Base-by-base conservation (phyloP, 2,888 invertebrate species). In the Palloptera scutellata region DNA sequence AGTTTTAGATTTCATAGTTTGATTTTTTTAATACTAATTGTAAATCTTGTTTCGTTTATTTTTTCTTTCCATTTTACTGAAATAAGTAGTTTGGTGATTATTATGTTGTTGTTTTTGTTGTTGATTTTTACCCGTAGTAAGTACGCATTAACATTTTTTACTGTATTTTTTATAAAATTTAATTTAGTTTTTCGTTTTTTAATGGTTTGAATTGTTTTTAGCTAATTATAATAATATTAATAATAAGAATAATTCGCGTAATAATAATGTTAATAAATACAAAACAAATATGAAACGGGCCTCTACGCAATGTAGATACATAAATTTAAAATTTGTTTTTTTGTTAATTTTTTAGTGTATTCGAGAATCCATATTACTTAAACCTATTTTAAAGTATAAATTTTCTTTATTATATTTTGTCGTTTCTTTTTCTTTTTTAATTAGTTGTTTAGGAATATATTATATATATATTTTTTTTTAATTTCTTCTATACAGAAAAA, bases 321-420 rank as follows among this genome's bases (percentile, higher is more conserved):
- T 59, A 53, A 20, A 40, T 55, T 30, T 68, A 15, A 66, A 61
- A 68, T 64, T 41, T 54, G 62, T 67, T 64, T 17, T 53, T 64
- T 58, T 58, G 12, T 67, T 43, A 19, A 51, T 20, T 60, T 52
- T 51, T 17, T 30, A 30, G 30, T 30, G 6, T 30, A 4, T 30
- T 30, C 30, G 30, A 30, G 30, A 30, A 30, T 30, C 30, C 2
- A 30, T 30, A 30, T 30, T 58, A 43, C 52, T 65, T 61, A 64
- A 30, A 43, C 17, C 54, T 40, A 17, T 54, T 65, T 66, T 19
- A 41, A 62, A 64, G 67, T 66, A 42, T 58, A 43, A n/a, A 57
- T 55, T 52, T 66, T 66, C 68, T 70, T 69, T 61, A 70, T 70
- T 65, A 64, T 68, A 68, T 68, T 55, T 64, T 45, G 61, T 64